Base-by-base conservation (phyloP, 2,797 vertebrate species). In the Pseudomugil gertrudae region DNA sequence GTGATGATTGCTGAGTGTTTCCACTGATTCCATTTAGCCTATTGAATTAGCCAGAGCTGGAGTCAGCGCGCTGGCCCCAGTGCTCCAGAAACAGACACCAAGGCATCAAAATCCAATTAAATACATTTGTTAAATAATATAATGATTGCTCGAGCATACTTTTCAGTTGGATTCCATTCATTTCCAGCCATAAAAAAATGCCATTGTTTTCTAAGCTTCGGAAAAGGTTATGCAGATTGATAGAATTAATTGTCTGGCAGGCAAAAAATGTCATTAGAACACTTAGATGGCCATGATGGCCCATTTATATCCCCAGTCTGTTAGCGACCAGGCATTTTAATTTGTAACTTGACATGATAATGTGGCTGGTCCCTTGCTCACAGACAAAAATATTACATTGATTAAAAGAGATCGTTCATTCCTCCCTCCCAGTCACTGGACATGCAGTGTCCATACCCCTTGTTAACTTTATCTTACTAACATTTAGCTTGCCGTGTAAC, bases 341-440 rank as follows among this genome's bases (percentile, higher is more conserved):
- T 94, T 94, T 93, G 90, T 93, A 93, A 92, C 92, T 91, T 89
- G 90, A 93, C 91, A 92, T 92, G 92, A 94, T 92, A 92, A 94
- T 93, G 86, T 87, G 87, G 87, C 83, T 68, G 76, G 84, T 87
- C 83, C 80, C 80, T 82, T 48, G 86, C 85, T 86, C 84, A 82
- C 79, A 85, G 90, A 83, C 84, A 85, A 81, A 89, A 89, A 92
- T 88, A 92, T 92, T 90, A 90, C 84, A 80, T 87, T 93, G 90
- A 94, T 94, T 94, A 92, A 93, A 94, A 90, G 91, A 76, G 80
- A 80, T 84, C 78, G 68, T 81, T 87, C 48, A 62, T 85, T 77
- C 72, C 69, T 75, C 74, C 72, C 63, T 69, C 65, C 43, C 72
- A 74, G 75, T 81, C 62, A 76, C 85, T 63, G 72, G 80, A 84